phyloP scores from a whole-genome alignment of 2,797 vertebrate genomes.

The Avahi laniger region DNA sequence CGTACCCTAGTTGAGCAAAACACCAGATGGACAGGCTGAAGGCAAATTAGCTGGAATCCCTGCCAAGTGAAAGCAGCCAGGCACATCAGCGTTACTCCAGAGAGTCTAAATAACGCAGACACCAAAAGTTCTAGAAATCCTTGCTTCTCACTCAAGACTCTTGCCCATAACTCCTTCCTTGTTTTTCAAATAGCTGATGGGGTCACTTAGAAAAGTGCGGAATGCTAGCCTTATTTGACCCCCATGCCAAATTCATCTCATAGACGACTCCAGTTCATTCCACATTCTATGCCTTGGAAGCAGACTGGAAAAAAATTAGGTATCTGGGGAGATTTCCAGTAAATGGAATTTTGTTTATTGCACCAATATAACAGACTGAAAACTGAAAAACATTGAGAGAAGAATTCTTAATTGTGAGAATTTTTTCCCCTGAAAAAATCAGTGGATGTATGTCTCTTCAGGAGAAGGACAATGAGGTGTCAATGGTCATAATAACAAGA shows the following conservation, averaged over 20 bases:
- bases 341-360: background rate
- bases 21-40: background rate
- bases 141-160: background rate
- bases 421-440: background rate
- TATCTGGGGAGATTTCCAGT: background rate
- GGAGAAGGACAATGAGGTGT: background rate
- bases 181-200: background rate
- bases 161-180: background rate
- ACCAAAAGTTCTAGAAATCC: background rate
- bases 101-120: background rate
- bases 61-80: background rate
- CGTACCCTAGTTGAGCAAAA: background rate
- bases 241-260: background rate
- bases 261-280: background rate
- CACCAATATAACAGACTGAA: background rate
- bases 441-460: background rate
- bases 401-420: background rate
- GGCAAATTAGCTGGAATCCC: background rate
- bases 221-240: background rate
- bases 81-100: background rate
- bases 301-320: background rate
- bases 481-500: background rate
- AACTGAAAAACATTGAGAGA: background rate
- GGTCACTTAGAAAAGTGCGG: background rate
- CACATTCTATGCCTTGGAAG: background rate